Evolutionary conservation across 2,797 vertebrate species (phyloP).

Genomic region (Amazona finschi): DNA sequence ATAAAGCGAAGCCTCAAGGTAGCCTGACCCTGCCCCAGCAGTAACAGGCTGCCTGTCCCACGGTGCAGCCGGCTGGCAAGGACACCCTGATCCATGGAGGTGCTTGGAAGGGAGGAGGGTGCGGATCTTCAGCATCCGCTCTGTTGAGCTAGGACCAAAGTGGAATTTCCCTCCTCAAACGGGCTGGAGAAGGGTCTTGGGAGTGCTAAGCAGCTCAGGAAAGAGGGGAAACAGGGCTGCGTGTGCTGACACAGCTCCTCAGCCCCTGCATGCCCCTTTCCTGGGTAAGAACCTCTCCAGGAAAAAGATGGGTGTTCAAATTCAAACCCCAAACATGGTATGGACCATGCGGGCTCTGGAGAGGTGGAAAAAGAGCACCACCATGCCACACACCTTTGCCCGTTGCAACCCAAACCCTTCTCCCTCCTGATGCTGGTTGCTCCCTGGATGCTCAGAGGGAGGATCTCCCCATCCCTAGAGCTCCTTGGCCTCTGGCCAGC

Average conservation of each 20-base stretch:
- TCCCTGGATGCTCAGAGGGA: neutral
- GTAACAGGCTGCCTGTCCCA: neutral
- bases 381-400: neutral
- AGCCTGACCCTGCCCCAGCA: neutral
- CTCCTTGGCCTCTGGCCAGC: neutral
- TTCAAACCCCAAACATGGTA: neutral
- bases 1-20: neutral
- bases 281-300: neutral
- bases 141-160: neutral
- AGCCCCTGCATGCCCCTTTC: fast-evolving
- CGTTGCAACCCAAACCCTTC: neutral
- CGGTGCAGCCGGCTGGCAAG: neutral
- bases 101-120: neutral
- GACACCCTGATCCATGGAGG: fast-evolving
- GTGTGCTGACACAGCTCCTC: neutral
- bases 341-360: fast-evolving
- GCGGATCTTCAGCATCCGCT: neutral
- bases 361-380: neutral
- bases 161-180: neutral
- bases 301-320: neutral
- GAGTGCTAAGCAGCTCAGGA: neutral
- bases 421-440: neutral
- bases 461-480: neutral
- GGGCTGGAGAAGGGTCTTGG: neutral
- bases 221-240: neutral